Evolutionary conservation across 1,140 invertebrate genomes (phyloP).

Genomic region (Bicyclus anynana): DNA sequence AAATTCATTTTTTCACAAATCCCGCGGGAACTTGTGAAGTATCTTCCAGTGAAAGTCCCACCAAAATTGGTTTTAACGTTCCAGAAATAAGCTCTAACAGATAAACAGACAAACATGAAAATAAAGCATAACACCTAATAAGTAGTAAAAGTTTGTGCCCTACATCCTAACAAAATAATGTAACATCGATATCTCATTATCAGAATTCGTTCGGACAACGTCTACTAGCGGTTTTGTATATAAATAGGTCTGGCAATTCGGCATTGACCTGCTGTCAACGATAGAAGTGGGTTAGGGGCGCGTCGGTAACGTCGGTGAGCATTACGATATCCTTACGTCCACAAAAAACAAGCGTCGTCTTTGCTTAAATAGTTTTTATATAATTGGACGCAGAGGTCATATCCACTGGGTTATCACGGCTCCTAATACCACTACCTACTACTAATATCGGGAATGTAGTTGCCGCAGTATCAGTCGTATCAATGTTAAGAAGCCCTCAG

Average conservation of each 20-base stretch:
- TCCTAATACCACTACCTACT: too few relatives aligned
- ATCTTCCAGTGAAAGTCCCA: too few relatives aligned
- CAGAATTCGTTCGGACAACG: conserved; percentile 6
- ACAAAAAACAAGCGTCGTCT: background rate
- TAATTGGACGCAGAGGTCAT: background rate
- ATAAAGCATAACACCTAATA: too few relatives aligned
- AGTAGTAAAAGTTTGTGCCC: background rate
- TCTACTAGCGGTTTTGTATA: conserved; percentile 16
- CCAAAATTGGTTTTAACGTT: too few relatives aligned
- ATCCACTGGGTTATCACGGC: too few relatives aligned
- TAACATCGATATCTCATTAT: conserved; percentile 11
- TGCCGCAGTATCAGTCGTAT: too few relatives aligned
- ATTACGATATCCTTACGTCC: conserved; percentile 3
- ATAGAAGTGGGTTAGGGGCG: conserved; percentile 29
- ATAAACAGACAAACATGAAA: too few relatives aligned
- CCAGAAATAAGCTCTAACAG: too few relatives aligned
- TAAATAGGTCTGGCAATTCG: conserved; percentile 18
- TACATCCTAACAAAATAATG: background rate
- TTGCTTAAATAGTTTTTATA: background rate
- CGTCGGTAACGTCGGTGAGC: conserved; percentile 3
- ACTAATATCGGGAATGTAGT: too few relatives aligned
- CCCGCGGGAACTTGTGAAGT: too few relatives aligned
- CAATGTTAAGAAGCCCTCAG: too few relatives aligned
- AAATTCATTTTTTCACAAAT: too few relatives aligned
- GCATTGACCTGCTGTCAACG: conserved; percentile 23